phyloP scores from a whole-genome alignment of 2,888 invertebrate species.

The Halocaridina rubra region DNA sequence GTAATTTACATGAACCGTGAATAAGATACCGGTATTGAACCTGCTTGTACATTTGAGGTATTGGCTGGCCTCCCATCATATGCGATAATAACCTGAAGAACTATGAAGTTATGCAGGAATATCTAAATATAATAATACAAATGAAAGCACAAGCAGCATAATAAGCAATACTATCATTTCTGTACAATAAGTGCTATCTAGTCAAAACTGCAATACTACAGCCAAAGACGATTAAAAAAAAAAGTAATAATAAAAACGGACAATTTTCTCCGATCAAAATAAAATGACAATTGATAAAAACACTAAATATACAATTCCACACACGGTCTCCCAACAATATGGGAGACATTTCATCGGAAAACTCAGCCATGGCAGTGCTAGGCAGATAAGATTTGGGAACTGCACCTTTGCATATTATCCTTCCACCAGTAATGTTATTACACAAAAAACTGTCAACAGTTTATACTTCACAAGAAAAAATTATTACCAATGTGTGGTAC shows the following conservation, averaged over 20 bases:
- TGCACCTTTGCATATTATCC: constrained; percentile 31
- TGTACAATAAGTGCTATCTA: constrained; percentile 58
- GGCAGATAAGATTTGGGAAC: constrained; percentile 49
- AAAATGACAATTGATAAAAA: constrained; percentile 38
- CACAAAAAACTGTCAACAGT: constrained; percentile 52
- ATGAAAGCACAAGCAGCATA: constrained; percentile 53
- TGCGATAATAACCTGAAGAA: constrained; percentile 50
- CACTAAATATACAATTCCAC: constrained; percentile 50
- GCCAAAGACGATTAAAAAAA: constrained; percentile 44
- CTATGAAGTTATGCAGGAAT: constrained; percentile 45
- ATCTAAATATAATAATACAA: constrained; percentile 38
- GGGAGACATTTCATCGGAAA: constrained; percentile 35
- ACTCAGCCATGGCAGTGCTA: constrained; percentile 59
- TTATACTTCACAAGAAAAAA: constrained; percentile 19
- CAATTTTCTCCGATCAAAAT: constrained; percentile 7
- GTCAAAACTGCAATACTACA: constrained; percentile 55
- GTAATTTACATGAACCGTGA: constrained; percentile 29
- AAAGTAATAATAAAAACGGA: neutral
- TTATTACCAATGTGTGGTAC: constrained; percentile 34
- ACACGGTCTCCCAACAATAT: constrained; percentile 26
- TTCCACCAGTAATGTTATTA: constrained; percentile 55
- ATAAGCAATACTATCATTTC: constrained; percentile 52
- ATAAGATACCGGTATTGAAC: neutral
- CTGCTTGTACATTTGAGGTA: constrained; percentile 18
- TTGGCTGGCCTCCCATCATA: constrained; percentile 44